Percentiles rank a stretch among this genome's conserved stretches.
Conservation (phyloP, 2,888 invertebrate species). For the Sarcophaga rosellei region DNA sequence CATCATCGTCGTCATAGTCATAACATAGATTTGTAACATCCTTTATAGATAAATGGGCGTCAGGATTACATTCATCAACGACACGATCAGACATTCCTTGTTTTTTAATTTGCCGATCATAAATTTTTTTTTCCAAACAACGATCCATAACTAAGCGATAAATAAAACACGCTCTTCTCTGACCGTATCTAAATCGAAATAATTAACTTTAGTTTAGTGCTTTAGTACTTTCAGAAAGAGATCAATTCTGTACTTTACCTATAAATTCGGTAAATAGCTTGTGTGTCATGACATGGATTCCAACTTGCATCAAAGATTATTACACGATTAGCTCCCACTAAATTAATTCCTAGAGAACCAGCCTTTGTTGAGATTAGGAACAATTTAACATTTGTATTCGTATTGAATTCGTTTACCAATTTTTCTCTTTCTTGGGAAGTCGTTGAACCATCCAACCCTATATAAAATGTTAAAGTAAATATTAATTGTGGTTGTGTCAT, state of each 20-base stretch:
- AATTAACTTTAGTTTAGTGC: neutral
- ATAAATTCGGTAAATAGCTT: constrained; percentile 98
- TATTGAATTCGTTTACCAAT: constrained; percentile 97
- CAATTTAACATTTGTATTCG: constrained; percentile 91
- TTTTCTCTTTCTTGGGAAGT: constrained; percentile 96
- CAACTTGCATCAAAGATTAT: constrained; percentile 99
- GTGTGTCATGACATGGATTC: constrained; percentile 99
- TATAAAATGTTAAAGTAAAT: neutral
- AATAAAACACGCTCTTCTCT: constrained; percentile 96
- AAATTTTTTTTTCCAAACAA: constrained; percentile 98
- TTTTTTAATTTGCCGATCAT: constrained; percentile 98
- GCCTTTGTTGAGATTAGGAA: constrained; percentile 98
- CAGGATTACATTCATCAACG: constrained; percentile 98
- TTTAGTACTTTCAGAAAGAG: neutral
- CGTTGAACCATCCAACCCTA: constrained; percentile 97
- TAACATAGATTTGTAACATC: constrained; percentile 94
- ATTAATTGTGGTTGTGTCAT: neutral
- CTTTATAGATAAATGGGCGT: constrained; percentile 94
- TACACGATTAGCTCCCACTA: constrained; percentile 98
- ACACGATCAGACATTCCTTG: constrained; percentile 99
- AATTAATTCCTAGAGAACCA: constrained; percentile 97
- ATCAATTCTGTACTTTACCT: constrained; percentile 75
- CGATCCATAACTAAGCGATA: constrained; percentile 98
- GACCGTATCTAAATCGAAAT: constrained; percentile 88
- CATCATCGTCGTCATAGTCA: constrained; percentile 92